Percentiles rank a stretch among this genome's conserved stretches.
Evolutionary conservation across 2,888 invertebrate genomes (phyloP).

Genomic region (Nebria brevicollis): DNA sequence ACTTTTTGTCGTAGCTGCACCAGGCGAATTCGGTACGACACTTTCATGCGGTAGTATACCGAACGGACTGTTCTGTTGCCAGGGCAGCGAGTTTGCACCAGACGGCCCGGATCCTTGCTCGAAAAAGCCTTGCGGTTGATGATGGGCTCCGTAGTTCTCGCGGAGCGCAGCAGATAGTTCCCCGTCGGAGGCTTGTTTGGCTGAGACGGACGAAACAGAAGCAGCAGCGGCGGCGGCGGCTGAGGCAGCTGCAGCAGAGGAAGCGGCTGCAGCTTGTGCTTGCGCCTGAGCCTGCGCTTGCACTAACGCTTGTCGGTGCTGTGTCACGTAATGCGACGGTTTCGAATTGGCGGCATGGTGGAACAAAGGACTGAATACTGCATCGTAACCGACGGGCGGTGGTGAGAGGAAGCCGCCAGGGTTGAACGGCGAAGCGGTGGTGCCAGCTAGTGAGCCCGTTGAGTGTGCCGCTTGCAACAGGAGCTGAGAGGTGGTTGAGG

Average conservation of each 20-base stretch:
- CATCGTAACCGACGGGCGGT: slow-evolving; percentile 81
- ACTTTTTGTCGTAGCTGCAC: slow-evolving; percentile 69
- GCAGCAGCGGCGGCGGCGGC: slow-evolving; percentile 14
- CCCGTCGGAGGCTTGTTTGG: slow-evolving; percentile 54
- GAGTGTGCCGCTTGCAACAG: slow-evolving; percentile 74
- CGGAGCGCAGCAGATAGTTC: slow-evolving; percentile 54
- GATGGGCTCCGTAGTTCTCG: slow-evolving; percentile 55
- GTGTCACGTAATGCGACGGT: slow-evolving; percentile 76
- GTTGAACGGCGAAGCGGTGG: slow-evolving; percentile 73
- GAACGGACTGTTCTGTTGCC: slow-evolving; percentile 84
- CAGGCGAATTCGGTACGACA: slow-evolving; percentile 74
- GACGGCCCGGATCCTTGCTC: slow-evolving; percentile 70
- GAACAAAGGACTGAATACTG: slow-evolving; percentile 84
- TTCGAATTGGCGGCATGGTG: slow-evolving; percentile 78
- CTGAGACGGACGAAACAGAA: slow-evolving; percentile 9
- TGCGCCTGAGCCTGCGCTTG: slow-evolving; percentile 69
- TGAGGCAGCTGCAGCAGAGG: slow-evolving; percentile 48
- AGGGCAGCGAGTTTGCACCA: slow-evolving; percentile 68
- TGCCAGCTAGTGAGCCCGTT: slow-evolving; percentile 69
- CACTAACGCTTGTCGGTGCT: slow-evolving; percentile 76
- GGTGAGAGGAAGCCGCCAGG: slow-evolving; percentile 80
- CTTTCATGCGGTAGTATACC: slow-evolving; percentile 83
- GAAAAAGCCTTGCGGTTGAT: slow-evolving; percentile 71
- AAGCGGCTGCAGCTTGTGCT: slow-evolving; percentile 58
- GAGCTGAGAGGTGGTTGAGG: slow-evolving; percentile 73